phyloP scores from a whole-genome alignment of 2,888 invertebrate species.

The Stictocephala bisonia region DNA sequence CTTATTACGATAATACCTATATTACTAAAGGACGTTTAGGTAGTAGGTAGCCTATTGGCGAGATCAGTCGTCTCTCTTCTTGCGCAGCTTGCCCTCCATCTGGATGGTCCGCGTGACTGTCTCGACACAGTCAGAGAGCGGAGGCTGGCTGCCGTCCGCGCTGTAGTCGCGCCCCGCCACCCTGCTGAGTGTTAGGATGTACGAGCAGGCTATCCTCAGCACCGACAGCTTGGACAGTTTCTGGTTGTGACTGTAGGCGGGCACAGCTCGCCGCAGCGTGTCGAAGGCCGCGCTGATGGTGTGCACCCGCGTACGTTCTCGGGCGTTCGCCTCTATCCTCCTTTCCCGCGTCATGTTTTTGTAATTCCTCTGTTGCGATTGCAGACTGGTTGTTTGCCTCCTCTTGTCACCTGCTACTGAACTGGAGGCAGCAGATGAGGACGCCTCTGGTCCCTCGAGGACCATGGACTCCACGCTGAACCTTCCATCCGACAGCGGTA shows the following conservation, averaged over 20 bases:
- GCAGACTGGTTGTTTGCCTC: conserved; percentile 35
- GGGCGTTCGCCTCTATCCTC: conserved; percentile 93
- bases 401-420: neutral
- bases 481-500: conserved; percentile 34
- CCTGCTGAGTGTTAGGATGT: conserved; percentile 87
- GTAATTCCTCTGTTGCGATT: conserved; percentile 83
- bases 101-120: conserved; percentile 92
- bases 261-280: conserved; percentile 83
- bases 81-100: conserved; percentile 88
- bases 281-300: conserved; percentile 97
- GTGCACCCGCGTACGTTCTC: conserved; percentile 92
- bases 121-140: conserved; percentile 83
- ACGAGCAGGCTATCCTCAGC: conserved; percentile 91
- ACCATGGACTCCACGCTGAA: conserved; percentile 41
- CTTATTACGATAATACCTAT: too few species aligned
- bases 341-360: conserved; percentile 96
- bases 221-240: conserved; percentile 94
- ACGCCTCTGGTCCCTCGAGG: neutral
- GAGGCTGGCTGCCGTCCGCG: conserved; percentile 70
- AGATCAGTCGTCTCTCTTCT: conserved; percentile 79
- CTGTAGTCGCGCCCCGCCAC: conserved; percentile 78
- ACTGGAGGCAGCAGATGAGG: conserved; percentile 7
- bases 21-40: too few species aligned
- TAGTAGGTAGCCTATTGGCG: too few species aligned
- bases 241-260: conserved; percentile 92